Conservation (phyloP, 2,888 invertebrate genomes). For the Sminthurides aquaticus region DNA sequence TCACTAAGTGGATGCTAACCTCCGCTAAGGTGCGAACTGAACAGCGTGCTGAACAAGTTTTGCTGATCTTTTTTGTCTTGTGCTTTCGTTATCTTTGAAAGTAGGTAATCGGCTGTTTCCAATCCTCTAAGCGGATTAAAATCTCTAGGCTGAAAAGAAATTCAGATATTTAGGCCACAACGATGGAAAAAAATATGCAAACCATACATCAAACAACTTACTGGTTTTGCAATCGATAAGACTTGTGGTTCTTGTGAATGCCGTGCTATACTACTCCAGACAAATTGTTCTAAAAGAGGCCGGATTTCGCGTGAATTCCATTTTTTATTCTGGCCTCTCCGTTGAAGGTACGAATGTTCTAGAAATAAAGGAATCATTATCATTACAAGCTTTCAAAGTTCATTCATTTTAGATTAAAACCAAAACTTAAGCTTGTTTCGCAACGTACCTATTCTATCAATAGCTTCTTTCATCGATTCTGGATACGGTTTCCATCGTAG, state of each 20-base stretch:
- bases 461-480: conserved; percentile 25
- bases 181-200: no score
- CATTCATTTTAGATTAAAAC: conserved; percentile 3
- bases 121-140: conserved; percentile 8
- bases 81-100: conserved; percentile 25
- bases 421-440: neutral
- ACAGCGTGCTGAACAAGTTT: conserved; percentile 30
- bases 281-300: conserved; percentile 29
- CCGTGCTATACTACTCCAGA: conserved; percentile 20
- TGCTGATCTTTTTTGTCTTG: conserved; percentile 32
- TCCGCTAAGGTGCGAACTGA: conserved; percentile 27
- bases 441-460: conserved; percentile 28
- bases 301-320: conserved; percentile 28
- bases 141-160: conserved; percentile 10
- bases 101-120: conserved; percentile 10
- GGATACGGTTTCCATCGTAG: conserved; percentile 27
- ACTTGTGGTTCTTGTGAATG: neutral
- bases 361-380: neutral
- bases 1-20: conserved; percentile 21
- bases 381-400: neutral
- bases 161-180: neutral
- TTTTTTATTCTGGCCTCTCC: conserved; percentile 26
- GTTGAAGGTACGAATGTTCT: conserved; percentile 31
- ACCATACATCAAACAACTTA: no score
- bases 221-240: no score